Evolutionary conservation across 2,113 vertebrate genomes (phyloP), one percentile per base, ranked within the genome.

Genomic region (Eudyptes chrysolophus): DNA sequence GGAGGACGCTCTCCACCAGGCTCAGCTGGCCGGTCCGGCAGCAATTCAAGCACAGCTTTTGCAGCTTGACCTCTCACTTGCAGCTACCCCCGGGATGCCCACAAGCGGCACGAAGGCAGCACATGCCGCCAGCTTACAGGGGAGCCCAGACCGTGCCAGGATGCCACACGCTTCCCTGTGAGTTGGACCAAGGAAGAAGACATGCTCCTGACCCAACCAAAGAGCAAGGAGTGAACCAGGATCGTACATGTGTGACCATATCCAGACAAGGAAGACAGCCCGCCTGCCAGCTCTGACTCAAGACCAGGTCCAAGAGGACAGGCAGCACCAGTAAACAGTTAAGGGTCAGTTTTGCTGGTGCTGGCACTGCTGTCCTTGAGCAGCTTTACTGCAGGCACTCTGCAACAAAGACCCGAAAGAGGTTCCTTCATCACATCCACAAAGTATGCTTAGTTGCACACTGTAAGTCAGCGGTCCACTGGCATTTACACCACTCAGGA

Each of bases 181-280:
- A 61, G 72, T 9, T 16, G 40, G 44, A 9, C 10, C 42, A 13
- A 9, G 51, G 64, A 65, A 22, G 25, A 22, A 25, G 11, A 42
- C 2, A 3, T 13, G 21, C 7, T 26, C 34, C 68, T 9, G 22
- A 58, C 11, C 29, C 52, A 81, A 34, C 3, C 64, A 29, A 20
- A 54, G 54, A 44, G 38, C 16, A 38, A 60, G 48, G 30, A 64
- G 44, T 1, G 20, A 75, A 48, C 4, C 12, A 40, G 44, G 49
- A 42, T 7, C 4, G 0, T 7, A 27, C 4, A 10, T 15, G 40
- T 12, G 36, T 10, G 16, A 36, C 32, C 32, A 2, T 3, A 38
- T 8, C 46, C 32, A 18, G 52, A 38, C 24, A 20, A 77, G 29
- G 49, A 40, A 40, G 26, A 49, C 13, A 27, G 25, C 11, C 19